Conservation (phyloP, 2,797 vertebrate genomes). For the Sebastes vulpes region DNA sequence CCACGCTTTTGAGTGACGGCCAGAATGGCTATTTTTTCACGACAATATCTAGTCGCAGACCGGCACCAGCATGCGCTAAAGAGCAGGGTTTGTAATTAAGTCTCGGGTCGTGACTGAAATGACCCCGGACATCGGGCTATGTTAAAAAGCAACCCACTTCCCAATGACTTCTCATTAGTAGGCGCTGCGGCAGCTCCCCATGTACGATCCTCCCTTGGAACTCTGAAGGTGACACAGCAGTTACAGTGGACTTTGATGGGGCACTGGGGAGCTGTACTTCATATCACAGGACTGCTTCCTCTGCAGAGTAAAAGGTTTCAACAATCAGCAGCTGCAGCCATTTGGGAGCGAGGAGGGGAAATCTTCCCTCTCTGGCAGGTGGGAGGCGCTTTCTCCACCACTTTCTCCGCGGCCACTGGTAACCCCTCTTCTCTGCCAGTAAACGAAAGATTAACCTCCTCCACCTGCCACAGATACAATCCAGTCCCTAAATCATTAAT, state of each 20-base stretch:
- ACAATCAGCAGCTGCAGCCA: constrained; percentile 79
- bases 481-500: constrained; percentile 74
- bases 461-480: constrained; percentile 59
- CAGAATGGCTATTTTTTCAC: constrained; percentile 35
- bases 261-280: constrained; percentile 84
- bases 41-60: constrained; percentile 7
- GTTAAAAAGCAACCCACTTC: constrained; percentile 61
- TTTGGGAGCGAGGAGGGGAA: constrained; percentile 57
- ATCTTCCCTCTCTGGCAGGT: constrained; percentile 34
- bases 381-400: constrained; percentile 16
- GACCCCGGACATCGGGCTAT: constrained; percentile 61
- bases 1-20: constrained; percentile 34
- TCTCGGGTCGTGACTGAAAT: constrained; percentile 55
- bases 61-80: constrained; percentile 21
- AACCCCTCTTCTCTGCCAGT: constrained; percentile 35
- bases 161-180: constrained; percentile 81
- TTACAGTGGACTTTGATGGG: constrained; percentile 84
- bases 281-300: constrained; percentile 82
- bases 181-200: constrained; percentile 62
- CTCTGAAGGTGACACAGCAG: constrained; percentile 86
- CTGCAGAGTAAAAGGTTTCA: constrained; percentile 78
- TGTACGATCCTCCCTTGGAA: constrained; percentile 70
- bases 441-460: constrained; percentile 69
- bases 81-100: constrained; percentile 73
- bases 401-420: constrained; percentile 9